A percentile compares a stretch with the other conserved stretches of the same genome.
Evolutionary conservation across 1,140 invertebrate genomes (phyloP).

Genomic region (Zaprionus vittiger): DNA sequence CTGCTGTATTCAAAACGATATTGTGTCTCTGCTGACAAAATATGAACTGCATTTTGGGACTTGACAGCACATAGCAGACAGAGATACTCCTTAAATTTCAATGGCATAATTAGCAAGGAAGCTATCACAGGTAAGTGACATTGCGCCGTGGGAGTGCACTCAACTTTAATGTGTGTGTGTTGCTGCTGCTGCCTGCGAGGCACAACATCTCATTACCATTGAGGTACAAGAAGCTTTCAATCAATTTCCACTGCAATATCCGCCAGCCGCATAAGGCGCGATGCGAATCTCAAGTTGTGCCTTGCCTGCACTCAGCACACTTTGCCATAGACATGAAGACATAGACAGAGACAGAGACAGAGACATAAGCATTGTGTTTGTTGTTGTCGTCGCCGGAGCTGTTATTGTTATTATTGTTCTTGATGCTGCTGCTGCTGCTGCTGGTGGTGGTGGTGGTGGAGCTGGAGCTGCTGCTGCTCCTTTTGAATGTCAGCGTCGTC

Average conservation of each 20-base stretch:
- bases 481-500: slow-evolving; percentile 54
- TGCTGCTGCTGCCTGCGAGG: slow-evolving; percentile 4
- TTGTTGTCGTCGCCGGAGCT: not conserved
- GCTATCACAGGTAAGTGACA: slow-evolving; percentile 22
- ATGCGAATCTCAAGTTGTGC: slow-evolving; percentile 57
- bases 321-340: slow-evolving; percentile 13
- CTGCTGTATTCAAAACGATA: too few relatives aligned
- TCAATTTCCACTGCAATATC: slow-evolving; percentile 79
- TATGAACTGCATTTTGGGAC: too few relatives aligned
- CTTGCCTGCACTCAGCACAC: slow-evolving; percentile 47
- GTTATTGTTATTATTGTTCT: slow-evolving; percentile 4
- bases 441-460: slow-evolving; percentile 12
- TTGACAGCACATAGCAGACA: too few relatives aligned
- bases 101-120: not conserved
- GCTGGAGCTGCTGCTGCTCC: slow-evolving; percentile 29
- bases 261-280: slow-evolving; percentile 53
- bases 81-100: not conserved
- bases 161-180: slow-evolving; percentile 26
- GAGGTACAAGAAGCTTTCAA: slow-evolving; percentile 76
- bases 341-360: not conserved
- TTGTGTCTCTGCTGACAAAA: too few relatives aligned
- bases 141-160: not conserved
- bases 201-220: slow-evolving; percentile 79
- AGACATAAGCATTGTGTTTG: slow-evolving; percentile 16
- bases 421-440: slow-evolving; percentile 12